These are phyloP conservation scores for Pinna nobilis DNA, from an alignment of 1,140 invertebrate species.

Conservation along the genomic window DNA sequence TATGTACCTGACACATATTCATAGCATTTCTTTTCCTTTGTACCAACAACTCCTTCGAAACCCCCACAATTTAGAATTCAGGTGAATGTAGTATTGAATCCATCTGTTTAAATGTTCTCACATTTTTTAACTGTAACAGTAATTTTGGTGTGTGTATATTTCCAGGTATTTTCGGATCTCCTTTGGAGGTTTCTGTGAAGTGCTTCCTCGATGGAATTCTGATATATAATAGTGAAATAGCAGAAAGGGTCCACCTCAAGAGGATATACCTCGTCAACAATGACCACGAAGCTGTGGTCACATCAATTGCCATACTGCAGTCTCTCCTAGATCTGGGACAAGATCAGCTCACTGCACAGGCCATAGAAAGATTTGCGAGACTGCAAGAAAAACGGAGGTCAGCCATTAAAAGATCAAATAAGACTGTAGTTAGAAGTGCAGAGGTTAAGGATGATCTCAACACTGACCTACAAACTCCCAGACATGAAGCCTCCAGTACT, in stretches of 20 bases:
- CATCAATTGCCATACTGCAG: conserved; percentile 38
- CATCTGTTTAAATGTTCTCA: too few species aligned
- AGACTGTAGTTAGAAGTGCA: neutral
- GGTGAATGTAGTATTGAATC: too few species aligned
- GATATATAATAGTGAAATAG: conserved; percentile 17
- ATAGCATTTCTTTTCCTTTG: too few species aligned
- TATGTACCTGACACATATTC: too few species aligned
- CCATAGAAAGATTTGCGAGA: conserved; percentile 6
- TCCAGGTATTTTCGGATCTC: conserved; percentile 48
- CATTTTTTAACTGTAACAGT: too few species aligned
- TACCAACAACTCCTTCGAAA: too few species aligned
- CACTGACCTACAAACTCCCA: too few species aligned
- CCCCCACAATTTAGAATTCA: too few species aligned
- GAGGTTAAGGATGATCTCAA: conserved; percentile 2
- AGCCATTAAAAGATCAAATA: neutral
- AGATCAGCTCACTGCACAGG: conserved; percentile 13
- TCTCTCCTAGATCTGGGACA: conserved; percentile 35
- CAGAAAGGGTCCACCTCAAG: conserved; percentile 9
- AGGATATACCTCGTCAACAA: conserved; percentile 53
- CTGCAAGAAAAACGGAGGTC: conserved; percentile 15
- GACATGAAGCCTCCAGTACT: too few species aligned
- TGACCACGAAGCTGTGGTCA: conserved; percentile 45
- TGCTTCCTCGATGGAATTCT: conserved; percentile 47
- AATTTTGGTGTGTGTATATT: conserved; percentile 5
- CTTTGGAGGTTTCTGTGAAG: conserved; percentile 39